Conservation (phyloP, 2,113 vertebrate species). For the Triplophysa rosa region DNA sequence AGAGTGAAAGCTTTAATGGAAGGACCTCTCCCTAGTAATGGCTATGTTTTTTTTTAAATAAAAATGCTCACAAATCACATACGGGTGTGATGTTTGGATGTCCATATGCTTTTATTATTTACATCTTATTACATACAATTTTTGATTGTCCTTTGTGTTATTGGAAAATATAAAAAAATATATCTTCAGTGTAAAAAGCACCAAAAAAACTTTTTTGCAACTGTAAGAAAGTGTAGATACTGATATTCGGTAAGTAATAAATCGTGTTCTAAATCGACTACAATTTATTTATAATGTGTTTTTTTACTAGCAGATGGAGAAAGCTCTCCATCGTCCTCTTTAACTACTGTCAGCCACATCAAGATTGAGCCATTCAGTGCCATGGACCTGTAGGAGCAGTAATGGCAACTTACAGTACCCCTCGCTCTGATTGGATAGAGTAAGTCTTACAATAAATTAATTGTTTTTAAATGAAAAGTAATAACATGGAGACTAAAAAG, state of each 20-base stretch:
- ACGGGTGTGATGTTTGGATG: no score
- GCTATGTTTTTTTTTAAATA: no score
- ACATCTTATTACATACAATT: neutral
- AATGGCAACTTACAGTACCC: slow-evolving; percentile 51
- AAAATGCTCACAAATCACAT: no score
- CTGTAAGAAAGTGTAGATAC: no score
- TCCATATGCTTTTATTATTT: neutral
- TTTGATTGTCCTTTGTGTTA: neutral
- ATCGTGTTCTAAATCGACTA: neutral
- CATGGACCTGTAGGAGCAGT: slow-evolving; percentile 62
- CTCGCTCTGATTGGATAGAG: slow-evolving; percentile 64
- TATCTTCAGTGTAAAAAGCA: neutral
- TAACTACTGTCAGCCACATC: slow-evolving; percentile 30
- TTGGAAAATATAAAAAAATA: neutral
- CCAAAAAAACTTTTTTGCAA: no score
- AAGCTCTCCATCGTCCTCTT: slow-evolving; percentile 31
- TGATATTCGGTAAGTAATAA: no score
- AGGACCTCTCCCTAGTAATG: no score
- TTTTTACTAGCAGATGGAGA: slow-evolving; percentile 58
- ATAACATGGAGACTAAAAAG: neutral
- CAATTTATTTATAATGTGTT: neutral
- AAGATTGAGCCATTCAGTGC: slow-evolving; percentile 19
- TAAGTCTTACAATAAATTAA: neutral
- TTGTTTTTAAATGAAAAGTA: neutral
- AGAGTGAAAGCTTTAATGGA: no score